phyloP scores from a whole-genome alignment of 2,888 invertebrate species.

The Chromoteleia sp. region DNA sequence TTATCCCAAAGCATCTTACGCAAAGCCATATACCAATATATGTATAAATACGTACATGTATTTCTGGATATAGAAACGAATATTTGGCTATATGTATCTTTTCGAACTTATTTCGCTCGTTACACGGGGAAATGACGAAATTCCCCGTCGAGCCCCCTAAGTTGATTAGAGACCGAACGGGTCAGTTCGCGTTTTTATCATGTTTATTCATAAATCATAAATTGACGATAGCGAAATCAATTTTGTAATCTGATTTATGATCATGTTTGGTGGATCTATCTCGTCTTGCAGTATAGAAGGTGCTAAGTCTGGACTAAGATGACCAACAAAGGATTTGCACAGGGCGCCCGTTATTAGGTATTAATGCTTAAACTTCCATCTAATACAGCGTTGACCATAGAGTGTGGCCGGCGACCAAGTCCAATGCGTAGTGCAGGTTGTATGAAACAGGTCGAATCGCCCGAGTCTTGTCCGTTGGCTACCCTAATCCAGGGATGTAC shows the following conservation, averaged over 20 bases:
- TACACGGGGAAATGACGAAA: slow-evolving; percentile 7
- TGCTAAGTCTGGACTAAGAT: slow-evolving; percentile 80
- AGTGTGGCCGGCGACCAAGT: slow-evolving; percentile 68
- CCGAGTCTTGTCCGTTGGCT: slow-evolving; percentile 80
- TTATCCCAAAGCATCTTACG: slow-evolving; percentile 72
- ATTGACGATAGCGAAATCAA: slow-evolving; percentile 44
- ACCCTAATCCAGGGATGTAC: slow-evolving; percentile 83
- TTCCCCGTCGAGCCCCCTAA: slow-evolving; percentile 8
- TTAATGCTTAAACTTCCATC: slow-evolving; percentile 83
- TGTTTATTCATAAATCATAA: slow-evolving; percentile 35
- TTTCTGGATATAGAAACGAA: slow-evolving; percentile 46
- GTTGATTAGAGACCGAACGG: slow-evolving; percentile 5
- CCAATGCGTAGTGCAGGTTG: slow-evolving; percentile 71
- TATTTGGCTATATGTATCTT: slow-evolving; percentile 25
- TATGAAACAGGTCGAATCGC: slow-evolving; percentile 78
- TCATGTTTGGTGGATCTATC: slow-evolving; percentile 56
- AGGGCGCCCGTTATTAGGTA: slow-evolving; percentile 83
- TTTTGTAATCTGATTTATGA: slow-evolving; percentile 68
- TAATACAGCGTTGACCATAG: slow-evolving; percentile 77
- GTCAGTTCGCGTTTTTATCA: slow-evolving; percentile 19
- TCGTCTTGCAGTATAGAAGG: slow-evolving; percentile 72
- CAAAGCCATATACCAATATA: slow-evolving; percentile 68
- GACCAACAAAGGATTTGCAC: slow-evolving; percentile 83
- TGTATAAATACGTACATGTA: slow-evolving; percentile 59
- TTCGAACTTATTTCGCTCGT: slow-evolving; percentile 8